These are phyloP conservation scores for Halichondria panicea DNA, from an alignment of 37 sponge, comb jelly and placozoan genomes.

Conservation along the genomic window DNA sequence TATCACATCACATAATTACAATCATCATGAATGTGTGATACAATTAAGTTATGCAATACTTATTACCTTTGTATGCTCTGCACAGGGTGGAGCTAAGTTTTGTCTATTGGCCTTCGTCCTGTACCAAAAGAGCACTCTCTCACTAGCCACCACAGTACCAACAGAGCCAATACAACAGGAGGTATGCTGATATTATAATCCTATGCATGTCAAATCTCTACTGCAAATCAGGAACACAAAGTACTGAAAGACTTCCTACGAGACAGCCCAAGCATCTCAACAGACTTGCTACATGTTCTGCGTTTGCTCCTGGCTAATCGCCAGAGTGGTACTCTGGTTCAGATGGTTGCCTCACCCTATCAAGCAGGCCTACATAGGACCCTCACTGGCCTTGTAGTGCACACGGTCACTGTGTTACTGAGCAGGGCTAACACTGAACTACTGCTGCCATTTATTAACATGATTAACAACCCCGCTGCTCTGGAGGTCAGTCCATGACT, in stretches of 20 bases:
- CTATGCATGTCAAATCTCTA: no score
- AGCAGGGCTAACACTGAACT: conserved; percentile 11
- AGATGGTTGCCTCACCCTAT: conserved; percentile 12
- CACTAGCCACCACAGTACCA: not conserved
- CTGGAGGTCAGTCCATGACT: conserved; percentile 34
- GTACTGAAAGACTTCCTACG: conserved; percentile 7
- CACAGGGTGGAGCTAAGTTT: no score
- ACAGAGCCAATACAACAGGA: conserved; percentile 21
- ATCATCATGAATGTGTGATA: no score
- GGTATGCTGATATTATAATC: no score
- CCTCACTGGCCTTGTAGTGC: conserved; percentile 48
- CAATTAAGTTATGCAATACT: no score
- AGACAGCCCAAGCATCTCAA: not conserved
- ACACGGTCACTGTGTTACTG: conserved; percentile 32
- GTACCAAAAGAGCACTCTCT: conserved; percentile 11
- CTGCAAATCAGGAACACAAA: conserved; percentile 23
- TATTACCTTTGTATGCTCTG: no score
- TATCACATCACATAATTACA: no score
- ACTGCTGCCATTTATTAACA: conserved; percentile 44
- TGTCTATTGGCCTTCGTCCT: no score
- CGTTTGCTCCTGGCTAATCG: conserved; percentile 29
- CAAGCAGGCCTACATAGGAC: conserved; percentile 13
- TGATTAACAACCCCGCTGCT: conserved; percentile 44
- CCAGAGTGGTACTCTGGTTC: conserved; percentile 48
- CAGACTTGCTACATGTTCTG: conserved; percentile 25